phyloP scores from a whole-genome alignment of 2,888 invertebrate genomes.

The Drosophila heteroneura region DNA sequence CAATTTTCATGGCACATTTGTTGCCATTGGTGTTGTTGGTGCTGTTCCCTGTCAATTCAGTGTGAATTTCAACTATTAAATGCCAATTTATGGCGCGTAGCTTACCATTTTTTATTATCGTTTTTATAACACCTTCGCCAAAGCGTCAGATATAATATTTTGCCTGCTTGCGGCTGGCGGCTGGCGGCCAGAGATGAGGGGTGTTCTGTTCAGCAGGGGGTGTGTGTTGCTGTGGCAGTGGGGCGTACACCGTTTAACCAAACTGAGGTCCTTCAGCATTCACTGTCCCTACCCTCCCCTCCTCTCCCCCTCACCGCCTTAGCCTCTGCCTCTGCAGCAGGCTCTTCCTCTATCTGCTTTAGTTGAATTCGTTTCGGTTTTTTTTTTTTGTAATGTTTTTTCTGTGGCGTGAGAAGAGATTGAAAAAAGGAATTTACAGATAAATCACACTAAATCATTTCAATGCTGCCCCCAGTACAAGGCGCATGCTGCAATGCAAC shows the following conservation, averaged over 20 bases:
- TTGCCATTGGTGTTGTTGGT: slow-evolving; percentile 18
- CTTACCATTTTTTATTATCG: slow-evolving; percentile 80
- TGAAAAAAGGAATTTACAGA: slow-evolving; percentile 82
- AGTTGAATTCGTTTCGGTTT: slow-evolving; percentile 26
- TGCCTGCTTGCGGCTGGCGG: not conserved
- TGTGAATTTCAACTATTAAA: slow-evolving; percentile 81
- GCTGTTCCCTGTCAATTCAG: slow-evolving; percentile 72
- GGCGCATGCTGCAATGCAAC: slow-evolving; percentile 74
- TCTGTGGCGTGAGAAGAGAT: slow-evolving; percentile 83
- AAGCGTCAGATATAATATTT: slow-evolving; percentile 21
- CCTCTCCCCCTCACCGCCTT: not conserved
- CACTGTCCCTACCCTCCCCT: not conserved
- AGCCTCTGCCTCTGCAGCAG: not conserved
- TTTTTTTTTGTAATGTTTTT: slow-evolving; percentile 9
- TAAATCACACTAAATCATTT: slow-evolving; percentile 84
- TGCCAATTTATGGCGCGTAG: slow-evolving; percentile 81
- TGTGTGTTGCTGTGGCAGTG: slow-evolving; percentile 39
- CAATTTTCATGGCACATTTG: slow-evolving; percentile 43
- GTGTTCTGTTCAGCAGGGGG: not conserved
- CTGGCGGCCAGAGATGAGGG: not conserved
- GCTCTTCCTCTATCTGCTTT: slow-evolving; percentile 1
- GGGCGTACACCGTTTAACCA: slow-evolving; percentile 53
- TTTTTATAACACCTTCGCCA: slow-evolving; percentile 74
- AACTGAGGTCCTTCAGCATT: slow-evolving; percentile 59
- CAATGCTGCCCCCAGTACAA: slow-evolving; percentile 64